A percentile compares a stretch with the other conserved stretches of the same genome.
Evolutionary conservation across 2,113 vertebrate species (phyloP).

Genomic region (Chlorodrepanis virens): DNA sequence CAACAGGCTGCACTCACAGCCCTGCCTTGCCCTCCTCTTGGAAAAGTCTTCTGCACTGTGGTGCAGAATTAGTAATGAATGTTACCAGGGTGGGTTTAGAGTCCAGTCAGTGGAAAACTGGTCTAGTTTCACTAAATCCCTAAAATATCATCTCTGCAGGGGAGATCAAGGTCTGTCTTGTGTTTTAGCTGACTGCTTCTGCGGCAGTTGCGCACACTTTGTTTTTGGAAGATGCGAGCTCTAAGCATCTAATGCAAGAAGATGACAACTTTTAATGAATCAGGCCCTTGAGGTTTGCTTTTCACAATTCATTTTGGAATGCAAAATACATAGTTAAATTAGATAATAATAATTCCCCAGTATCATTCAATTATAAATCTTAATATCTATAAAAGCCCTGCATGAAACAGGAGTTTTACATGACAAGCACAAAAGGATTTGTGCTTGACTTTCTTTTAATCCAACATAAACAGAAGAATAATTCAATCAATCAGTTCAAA

Average conservation of each 20-base stretch:
- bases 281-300: slow-evolving; percentile 13
- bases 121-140: neutral
- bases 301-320: slow-evolving; percentile 24
- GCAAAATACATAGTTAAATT: slow-evolving; percentile 26
- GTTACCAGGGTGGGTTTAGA: neutral
- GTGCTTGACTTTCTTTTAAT: slow-evolving; percentile 34
- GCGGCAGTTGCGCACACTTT: neutral
- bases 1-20: neutral
- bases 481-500: slow-evolving; percentile 50
- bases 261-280: slow-evolving; percentile 43
- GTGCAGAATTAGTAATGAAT: neutral
- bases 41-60: neutral
- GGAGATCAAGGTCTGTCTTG: neutral
- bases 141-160: neutral
- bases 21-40: neutral
- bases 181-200: neutral
- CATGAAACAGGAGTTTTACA: neutral
- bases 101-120: neutral
- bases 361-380: slow-evolving; percentile 45
- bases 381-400: slow-evolving; percentile 26
- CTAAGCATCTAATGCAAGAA: neutral
- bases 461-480: slow-evolving; percentile 40
- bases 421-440: slow-evolving; percentile 12
- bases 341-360: neutral
- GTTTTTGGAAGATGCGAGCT: neutral